A percentile compares a stretch with the other conserved stretches of the same genome.
Conservation (phyloP, 2,888 invertebrate species). For the Dioctria linearis region DNA sequence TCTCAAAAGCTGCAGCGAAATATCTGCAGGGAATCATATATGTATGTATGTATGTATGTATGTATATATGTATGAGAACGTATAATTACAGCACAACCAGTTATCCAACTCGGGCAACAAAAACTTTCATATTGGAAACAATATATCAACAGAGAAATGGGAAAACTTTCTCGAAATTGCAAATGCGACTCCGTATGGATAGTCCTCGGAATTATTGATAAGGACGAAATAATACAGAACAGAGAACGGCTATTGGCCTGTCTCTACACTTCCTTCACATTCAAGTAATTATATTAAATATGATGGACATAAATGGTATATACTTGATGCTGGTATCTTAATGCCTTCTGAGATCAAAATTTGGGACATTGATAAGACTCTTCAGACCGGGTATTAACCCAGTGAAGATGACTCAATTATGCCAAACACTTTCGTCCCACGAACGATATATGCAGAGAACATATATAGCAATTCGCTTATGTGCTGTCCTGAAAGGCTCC, state of each 20-base stretch:
- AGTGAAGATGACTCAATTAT: constrained; percentile 19
- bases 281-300: constrained; percentile 20
- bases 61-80: too few species aligned
- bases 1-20: constrained; percentile 1
- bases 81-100: neutral
- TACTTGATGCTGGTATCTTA: constrained; percentile 18
- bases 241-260: neutral
- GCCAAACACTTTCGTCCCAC: neutral
- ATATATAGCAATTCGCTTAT: neutral
- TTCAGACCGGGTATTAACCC: neutral
- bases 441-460: neutral
- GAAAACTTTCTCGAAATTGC: constrained; percentile 25
- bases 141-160: constrained; percentile 30
- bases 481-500: neutral
- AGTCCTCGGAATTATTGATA: constrained; percentile 28
- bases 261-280: neutral
- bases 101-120: constrained; percentile 21
- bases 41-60: neutral
- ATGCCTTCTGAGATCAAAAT: neutral
- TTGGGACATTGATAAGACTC: constrained; percentile 8
- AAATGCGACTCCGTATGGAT: neutral
- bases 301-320: neutral
- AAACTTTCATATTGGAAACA: constrained; percentile 8
- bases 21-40: constrained; percentile 10
- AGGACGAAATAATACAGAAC: constrained; percentile 29